phyloP scores from a whole-genome alignment of 2,888 invertebrate species.

The Uloborus plumipes region DNA sequence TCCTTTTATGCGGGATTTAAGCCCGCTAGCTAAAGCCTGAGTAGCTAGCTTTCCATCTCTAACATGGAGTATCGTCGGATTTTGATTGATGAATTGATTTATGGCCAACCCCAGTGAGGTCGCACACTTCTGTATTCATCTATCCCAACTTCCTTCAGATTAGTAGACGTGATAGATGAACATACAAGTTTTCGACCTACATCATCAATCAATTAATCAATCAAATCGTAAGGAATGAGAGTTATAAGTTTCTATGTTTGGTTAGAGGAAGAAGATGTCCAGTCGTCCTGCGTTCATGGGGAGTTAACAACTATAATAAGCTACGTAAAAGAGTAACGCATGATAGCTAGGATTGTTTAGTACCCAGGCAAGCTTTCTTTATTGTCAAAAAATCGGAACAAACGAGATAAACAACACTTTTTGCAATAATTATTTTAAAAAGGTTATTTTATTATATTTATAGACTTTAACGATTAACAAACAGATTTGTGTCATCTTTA shows the following conservation, averaged over 20 bases:
- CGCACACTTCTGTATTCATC: slow-evolving; percentile 59
- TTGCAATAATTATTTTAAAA: no score
- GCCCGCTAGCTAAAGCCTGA: slow-evolving; percentile 30
- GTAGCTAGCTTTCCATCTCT: slow-evolving; percentile 27
- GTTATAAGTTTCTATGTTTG: slow-evolving; percentile 50
- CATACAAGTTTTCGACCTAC: slow-evolving; percentile 51
- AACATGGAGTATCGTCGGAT: slow-evolving; percentile 24
- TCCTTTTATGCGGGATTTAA: slow-evolving; percentile 34
- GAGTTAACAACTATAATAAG: no score
- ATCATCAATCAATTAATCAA: slow-evolving; percentile 58
- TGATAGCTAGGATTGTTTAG: no score
- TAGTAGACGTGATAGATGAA: slow-evolving; percentile 54
- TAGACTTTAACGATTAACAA: no score
- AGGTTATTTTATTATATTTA: no score
- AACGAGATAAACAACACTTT: no score
- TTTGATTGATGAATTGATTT: slow-evolving; percentile 61
- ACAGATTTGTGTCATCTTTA: no score
- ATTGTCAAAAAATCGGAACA: no score
- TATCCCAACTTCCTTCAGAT: slow-evolving; percentile 40
- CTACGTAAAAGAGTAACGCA: no score
- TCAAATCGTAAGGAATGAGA: slow-evolving; percentile 40
- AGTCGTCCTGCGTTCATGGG: no score
- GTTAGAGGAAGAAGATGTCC: not conserved
- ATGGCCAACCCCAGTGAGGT: slow-evolving; percentile 41
- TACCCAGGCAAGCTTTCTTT: no score